Evolutionary conservation across 2,113 vertebrate species (phyloP), one percentile per base, ranked within the genome.

Genomic region (Phylloscopus whistleri): DNA sequence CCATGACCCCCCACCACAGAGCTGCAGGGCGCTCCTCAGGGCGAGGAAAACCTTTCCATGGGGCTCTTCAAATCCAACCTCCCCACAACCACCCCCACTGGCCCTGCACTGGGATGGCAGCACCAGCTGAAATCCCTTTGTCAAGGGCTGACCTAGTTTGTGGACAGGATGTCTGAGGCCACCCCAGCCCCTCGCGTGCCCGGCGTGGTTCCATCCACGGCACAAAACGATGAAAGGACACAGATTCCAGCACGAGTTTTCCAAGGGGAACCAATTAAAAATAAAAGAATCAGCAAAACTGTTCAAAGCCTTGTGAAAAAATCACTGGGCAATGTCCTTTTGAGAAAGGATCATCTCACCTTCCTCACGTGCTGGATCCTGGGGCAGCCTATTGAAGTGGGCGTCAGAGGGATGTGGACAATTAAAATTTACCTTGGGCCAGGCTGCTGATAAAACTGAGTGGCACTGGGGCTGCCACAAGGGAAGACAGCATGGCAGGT

Each of bases 221-320:
- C 88, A 95, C 85, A 23, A 22, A 77, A 64, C 53, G 87, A 96
- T 91, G 91, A 96, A 93, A 97, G 87, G 96, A 96, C 92, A 74
- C 76, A 13, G 70, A 95, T 86, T 94, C 73, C 88, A 90, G 91
- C 48, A 13, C 1, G 10, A 88, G 78, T 84, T 93, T 97, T 97
- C 95, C 95, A 80, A 97, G 75, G 95, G 96, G 95, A 97, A 93
- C 90, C 97, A 97, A 97, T 97, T 97, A 97, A 96, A 96, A 96
- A 96, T 33, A 93, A 90, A 95, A 97, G 88, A 88, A 90, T 93
- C 93, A 66, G 94, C 95, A 92, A 87, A 97, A 91, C 58, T 37
- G 53, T 91, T 96, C 95, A 87, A 95, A 95, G 92, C 78, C 51
- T 48, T 79, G 80, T 95, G 86, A 95, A 96, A 96, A 96, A 96